phyloP scores from a whole-genome alignment of 2,888 invertebrate species.

The Orgyia antiqua region DNA sequence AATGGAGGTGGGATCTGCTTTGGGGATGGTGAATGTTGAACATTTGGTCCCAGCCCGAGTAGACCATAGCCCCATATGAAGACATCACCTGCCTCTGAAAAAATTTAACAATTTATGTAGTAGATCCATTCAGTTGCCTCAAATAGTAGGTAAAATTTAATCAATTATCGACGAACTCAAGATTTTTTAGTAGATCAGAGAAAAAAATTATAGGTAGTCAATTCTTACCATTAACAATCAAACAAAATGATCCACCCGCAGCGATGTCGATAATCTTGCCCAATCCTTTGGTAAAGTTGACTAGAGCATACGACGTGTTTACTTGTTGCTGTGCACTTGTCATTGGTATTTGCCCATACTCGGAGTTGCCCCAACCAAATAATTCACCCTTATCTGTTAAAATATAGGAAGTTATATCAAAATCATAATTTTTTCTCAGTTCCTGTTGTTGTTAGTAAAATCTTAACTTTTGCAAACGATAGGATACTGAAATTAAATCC shows the following conservation, averaged over 20 bases:
- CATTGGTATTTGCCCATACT: slow-evolving; percentile 90
- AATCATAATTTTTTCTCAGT: too few species aligned
- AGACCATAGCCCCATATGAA: slow-evolving; percentile 97
- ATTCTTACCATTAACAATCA: slow-evolving; percentile 86
- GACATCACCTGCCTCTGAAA: slow-evolving; percentile 87
- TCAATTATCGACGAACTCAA: too few species aligned
- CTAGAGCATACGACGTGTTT: slow-evolving; percentile 82
- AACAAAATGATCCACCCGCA: slow-evolving; percentile 91
- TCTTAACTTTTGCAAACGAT: background rate
- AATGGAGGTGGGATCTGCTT: slow-evolving; percentile 86
- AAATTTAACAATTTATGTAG: background rate
- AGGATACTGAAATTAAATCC: background rate
- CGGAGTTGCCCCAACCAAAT: slow-evolving; percentile 98
- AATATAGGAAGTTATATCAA: too few species aligned
- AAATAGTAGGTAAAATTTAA: background rate
- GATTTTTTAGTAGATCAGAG: too few species aligned
- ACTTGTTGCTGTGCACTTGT: slow-evolving; percentile 81
- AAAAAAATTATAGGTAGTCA: too few species aligned
- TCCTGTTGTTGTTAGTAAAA: too few species aligned
- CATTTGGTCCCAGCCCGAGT: slow-evolving; percentile 91
- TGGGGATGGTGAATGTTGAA: slow-evolving; percentile 82
- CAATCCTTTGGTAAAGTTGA: slow-evolving; percentile 77
- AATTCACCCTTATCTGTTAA: slow-evolving; percentile 89
- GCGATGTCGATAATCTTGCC: slow-evolving; percentile 90
- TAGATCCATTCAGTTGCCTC: background rate